Conservation (phyloP, 2,888 invertebrate species). For the Chloromyia formosa region DNA sequence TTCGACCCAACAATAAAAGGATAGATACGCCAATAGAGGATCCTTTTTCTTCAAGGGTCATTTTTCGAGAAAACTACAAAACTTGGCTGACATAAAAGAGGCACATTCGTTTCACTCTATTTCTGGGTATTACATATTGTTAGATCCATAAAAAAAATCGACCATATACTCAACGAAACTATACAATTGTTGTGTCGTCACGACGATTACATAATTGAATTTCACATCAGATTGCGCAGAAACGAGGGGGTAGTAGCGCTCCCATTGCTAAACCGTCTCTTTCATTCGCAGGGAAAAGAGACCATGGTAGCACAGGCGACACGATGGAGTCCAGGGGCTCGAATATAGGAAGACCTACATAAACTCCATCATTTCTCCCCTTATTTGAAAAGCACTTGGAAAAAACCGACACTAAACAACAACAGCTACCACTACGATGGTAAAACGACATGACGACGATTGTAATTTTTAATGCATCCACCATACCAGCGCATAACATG, state of each 20-base stretch:
- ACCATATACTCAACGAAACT: background rate
- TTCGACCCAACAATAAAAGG: background rate
- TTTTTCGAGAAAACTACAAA: background rate
- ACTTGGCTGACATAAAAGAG: background rate
- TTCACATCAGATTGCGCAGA: conserved; percentile 26
- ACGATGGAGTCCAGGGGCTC: background rate
- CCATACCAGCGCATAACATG: background rate
- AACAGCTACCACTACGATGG: background rate
- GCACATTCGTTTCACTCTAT: background rate
- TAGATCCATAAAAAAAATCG: background rate
- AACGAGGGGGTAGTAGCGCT: background rate
- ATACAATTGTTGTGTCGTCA: conserved; percentile 18
- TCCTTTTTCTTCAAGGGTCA: background rate
- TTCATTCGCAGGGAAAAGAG: no score
- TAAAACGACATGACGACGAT: background rate
- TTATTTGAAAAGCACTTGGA: background rate
- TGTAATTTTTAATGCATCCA: conserved; percentile 6
- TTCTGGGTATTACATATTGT: background rate
- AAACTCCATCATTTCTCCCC: conserved; percentile 18
- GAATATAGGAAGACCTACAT: conserved; percentile 16
- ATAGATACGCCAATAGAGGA: background rate
- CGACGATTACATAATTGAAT: conserved; percentile 33
- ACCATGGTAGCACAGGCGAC: background rate
- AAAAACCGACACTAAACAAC: background rate
- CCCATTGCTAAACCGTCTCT: background rate